A percentile compares a stretch with the other conserved stretches of the same genome.
Conservation (phyloP, 1,140 invertebrate genomes). For the Drosophila sturtevanti region DNA sequence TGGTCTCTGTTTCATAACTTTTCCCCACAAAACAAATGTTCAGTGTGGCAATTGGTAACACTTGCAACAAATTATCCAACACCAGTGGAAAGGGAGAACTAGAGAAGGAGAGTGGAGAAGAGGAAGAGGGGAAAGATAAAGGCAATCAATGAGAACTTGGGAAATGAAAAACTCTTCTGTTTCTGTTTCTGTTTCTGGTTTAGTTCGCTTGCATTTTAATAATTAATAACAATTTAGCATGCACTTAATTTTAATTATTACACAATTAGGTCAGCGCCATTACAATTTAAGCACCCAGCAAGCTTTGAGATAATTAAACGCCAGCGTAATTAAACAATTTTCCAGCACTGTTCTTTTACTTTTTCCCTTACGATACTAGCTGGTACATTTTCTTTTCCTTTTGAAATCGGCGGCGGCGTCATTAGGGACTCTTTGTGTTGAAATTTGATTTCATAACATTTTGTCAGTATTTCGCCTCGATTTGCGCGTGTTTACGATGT, state of each 20-base stretch:
- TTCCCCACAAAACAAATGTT: neutral
- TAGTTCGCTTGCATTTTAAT: constrained; percentile 46
- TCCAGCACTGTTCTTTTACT: constrained; percentile 17
- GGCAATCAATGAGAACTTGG: constrained; percentile 30
- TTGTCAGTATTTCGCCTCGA: constrained; percentile 60
- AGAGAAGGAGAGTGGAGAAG: neutral
- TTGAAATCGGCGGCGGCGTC: constrained; percentile 27
- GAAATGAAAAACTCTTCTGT: neutral
- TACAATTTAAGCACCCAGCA: constrained; percentile 55
- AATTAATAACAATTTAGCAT: constrained; percentile 79
- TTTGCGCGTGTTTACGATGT: constrained; percentile 66
- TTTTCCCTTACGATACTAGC: neutral
- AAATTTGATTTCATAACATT: constrained; percentile 80
- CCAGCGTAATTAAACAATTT: constrained; percentile 71
- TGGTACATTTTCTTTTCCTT: constrained; percentile 36
- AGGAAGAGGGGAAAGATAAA: neutral
- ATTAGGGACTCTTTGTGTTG: constrained; percentile 72
- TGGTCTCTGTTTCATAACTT: constrained; percentile 4
- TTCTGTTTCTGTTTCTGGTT: neutral
- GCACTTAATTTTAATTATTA: constrained; percentile 77
- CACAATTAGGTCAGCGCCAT: constrained; percentile 75
- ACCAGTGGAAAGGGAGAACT: neutral
- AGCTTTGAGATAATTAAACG: constrained; percentile 37
- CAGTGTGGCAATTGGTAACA: constrained; percentile 35
- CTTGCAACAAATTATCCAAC: constrained; percentile 40